A percentile compares a stretch with the other conserved stretches of the same genome.
These are phyloP conservation scores for Elephas maximus DNA, from an alignment of 2,113 vertebrate species.

Conservation along the genomic window DNA sequence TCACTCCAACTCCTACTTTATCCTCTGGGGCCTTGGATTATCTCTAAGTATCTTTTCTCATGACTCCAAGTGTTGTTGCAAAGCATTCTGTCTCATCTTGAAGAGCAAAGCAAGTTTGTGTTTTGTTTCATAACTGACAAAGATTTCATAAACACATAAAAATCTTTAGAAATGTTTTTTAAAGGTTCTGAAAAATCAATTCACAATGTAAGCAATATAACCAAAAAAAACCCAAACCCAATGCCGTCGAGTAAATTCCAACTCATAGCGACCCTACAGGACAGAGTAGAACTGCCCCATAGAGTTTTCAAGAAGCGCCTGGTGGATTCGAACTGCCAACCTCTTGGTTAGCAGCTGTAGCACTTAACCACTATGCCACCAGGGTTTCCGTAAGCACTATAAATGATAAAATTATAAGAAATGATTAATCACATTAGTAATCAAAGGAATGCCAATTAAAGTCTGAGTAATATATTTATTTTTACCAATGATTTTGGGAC, in stretches of 20 bases:
- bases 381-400: not conserved
- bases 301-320: no score
- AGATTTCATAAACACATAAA: not conserved
- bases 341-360: no score
- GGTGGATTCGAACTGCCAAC: no score
- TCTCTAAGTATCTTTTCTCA: not conserved
- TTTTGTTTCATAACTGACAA: not conserved
- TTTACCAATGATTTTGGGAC: not conserved
- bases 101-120: not conserved
- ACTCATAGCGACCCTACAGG: no score
- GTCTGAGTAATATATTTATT: not conserved
- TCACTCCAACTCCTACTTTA: not conserved
- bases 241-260: no score
- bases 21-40: not conserved
- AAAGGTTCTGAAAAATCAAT: not conserved
- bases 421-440: constrained; percentile 6
- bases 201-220: not conserved
- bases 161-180: not conserved
- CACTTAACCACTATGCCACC: no score
- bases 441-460: not conserved
- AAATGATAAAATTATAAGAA: not conserved
- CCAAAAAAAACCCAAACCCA: no score
- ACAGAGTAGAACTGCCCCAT: no score
- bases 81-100: not conserved
- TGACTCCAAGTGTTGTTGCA: not conserved